Base-by-base conservation (phyloP, 2,797 vertebrate species). In the Muscicapa comitata region DNA sequence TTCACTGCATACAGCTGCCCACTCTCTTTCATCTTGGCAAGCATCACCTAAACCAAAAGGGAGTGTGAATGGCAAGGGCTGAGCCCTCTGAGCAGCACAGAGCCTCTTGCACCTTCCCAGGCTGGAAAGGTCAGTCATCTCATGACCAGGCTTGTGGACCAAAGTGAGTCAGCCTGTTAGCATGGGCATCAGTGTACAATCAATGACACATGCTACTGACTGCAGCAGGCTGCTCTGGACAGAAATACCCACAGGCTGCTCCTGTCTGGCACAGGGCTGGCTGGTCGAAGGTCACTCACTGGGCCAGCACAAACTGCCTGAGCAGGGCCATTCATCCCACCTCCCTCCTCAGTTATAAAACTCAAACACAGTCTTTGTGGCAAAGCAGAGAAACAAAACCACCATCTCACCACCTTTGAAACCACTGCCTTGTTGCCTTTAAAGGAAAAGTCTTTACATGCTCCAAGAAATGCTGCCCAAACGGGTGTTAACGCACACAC, bases 1-100 rank as follows among this genome's bases (percentile, higher is more conserved):
- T 99, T 99, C 90, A 99, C 98, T 0, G 99, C 99, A 17, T 99
- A 99, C 18, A 99, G 99, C 12, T 95, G 97, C 58, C 99, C 98
- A 1, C 96, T 98, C 43, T 97, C 92, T 29, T 99, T 99, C 66
- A 99, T 98, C 93, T 98, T 98, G 7, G 99, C 98, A 78, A 99
- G 97, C 99, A 99, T 99, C 97, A 99, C 99, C 99, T 99, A 92
- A 67, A 93, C 11, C 47, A 86, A 55, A 68, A 57, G 40, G 1
- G 2, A 82, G 66, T 18, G 48, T 93, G 73, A 96, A 76, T 62
- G 0, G 1, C 55, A 78, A 78, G 55, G 58, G 75, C 57, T 66
- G 43, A 90, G 67, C 35, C 48, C 53, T 63, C 45, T 63, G 54
- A 88, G 77, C 67, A 91, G 73, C 59, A 81, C 25, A 58, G 66